A percentile compares a stretch with the other conserved stretches of the same genome.
Evolutionary conservation across 2,113 vertebrate species (phyloP).

Genomic region (Silurus glanis): DNA sequence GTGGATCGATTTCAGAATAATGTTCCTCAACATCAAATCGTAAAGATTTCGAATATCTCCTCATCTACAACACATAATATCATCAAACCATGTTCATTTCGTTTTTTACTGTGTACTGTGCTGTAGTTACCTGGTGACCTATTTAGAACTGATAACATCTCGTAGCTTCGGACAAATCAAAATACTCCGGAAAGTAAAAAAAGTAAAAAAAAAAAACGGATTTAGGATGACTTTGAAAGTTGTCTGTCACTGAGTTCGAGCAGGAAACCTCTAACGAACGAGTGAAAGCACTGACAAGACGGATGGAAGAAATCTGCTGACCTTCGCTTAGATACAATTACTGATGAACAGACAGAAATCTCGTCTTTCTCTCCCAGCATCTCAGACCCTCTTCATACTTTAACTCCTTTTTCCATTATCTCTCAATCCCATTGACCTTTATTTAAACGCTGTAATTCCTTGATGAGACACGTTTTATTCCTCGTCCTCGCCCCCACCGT

Average conservation of each 20-base stretch:
- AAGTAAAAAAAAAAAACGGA: too few relatives aligned
- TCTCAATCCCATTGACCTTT: slow-evolving; percentile 13
- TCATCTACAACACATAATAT: too few relatives aligned
- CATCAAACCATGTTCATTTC: too few relatives aligned
- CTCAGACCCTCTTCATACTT: slow-evolving; percentile 3
- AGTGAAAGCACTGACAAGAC: neutral
- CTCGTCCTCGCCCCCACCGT: neutral
- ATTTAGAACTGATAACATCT: too few relatives aligned
- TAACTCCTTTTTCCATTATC: neutral
- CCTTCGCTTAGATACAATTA: neutral
- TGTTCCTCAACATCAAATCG: too few relatives aligned
- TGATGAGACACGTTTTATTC: neutral
- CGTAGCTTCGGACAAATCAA: too few relatives aligned
- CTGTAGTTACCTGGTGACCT: too few relatives aligned
- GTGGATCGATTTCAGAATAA: too few relatives aligned
- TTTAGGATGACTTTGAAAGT: slow-evolving; percentile 4
- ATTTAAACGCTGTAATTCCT: slow-evolving; percentile 1
- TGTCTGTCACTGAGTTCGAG: slow-evolving; percentile 18
- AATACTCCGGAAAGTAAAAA: too few relatives aligned
- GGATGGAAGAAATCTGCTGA: neutral
- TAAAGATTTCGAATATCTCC: too few relatives aligned
- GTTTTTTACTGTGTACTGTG: too few relatives aligned
- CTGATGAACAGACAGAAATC: neutral
- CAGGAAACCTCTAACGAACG: slow-evolving; percentile 23
- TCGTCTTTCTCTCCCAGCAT: slow-evolving; percentile 8